Conservation (phyloP, 2,888 invertebrate species). For the Galerucella calmariensis region DNA sequence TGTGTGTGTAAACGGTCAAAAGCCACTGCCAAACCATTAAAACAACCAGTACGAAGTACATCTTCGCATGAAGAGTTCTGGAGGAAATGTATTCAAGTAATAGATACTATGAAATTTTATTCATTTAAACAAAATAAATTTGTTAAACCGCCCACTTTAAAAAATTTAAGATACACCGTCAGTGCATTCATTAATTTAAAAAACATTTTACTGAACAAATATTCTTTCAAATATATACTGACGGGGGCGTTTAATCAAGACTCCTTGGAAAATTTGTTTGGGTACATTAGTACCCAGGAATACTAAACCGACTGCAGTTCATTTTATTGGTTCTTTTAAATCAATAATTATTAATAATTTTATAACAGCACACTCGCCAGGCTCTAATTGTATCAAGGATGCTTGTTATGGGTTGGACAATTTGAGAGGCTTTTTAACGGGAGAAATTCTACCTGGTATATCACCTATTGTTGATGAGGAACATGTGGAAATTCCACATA, state of each 20-base stretch:
- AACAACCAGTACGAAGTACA: constrained; percentile 28
- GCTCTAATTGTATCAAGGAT: too few relatives aligned
- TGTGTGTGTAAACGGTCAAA: constrained; percentile 19
- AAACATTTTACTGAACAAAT: constrained; percentile 21
- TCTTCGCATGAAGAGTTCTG: constrained; percentile 41
- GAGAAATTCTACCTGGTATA: too few relatives aligned
- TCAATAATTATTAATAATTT: too few relatives aligned
- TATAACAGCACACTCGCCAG: too few relatives aligned
- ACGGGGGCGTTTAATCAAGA: constrained; percentile 37
- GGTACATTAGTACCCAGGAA: constrained; percentile 11
- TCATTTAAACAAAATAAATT: constrained; percentile 33
- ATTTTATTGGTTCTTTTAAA: too few relatives aligned
- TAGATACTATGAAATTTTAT: constrained; percentile 39
- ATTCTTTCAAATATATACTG: constrained; percentile 30
- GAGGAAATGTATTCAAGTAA: constrained; percentile 26
- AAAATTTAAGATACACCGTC: constrained; percentile 19
- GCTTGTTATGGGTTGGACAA: too few relatives aligned
- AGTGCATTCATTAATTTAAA: constrained; percentile 25
- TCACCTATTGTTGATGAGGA: too few relatives aligned
- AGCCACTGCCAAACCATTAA: constrained; percentile 36
- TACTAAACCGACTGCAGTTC: too few relatives aligned
- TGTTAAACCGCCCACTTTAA: constrained; percentile 26
- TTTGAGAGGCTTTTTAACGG: too few relatives aligned
- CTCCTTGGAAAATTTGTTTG: constrained; percentile 24
- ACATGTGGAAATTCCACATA: too few relatives aligned